Base-by-base conservation (phyloP, 1,140 invertebrate species). In the Tetramorium parvispinum region DNA sequence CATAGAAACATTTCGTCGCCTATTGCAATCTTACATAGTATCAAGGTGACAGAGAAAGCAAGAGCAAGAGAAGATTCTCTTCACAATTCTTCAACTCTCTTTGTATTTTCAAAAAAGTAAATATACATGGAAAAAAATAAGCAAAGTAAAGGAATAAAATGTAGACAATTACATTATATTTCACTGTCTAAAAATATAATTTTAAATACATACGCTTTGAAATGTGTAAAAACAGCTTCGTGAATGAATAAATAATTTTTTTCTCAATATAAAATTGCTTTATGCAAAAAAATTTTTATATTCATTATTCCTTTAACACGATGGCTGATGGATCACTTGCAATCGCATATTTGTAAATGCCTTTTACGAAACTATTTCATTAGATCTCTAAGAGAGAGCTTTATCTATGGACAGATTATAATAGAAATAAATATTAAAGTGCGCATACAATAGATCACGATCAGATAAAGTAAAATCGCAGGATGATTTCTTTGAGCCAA, bases 1-100 rank as follows among this genome's bases (percentile, higher is more conserved):
- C 75, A n/a, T 18, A 46, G 43, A 24, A 86, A 75, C 75, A 86
- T 89, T 88, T 79, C 51, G 51, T 85, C 70, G 82, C 71, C 27
- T 66, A 40, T 77, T 27, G 40, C 61, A 77, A 85, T 85, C 49
- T 88, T 68, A 46, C 18, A 10, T 43, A 8, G 11, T 13, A 61
- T 3, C 37, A 49, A 85, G 43, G 13, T 51, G n/a, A 65, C 13
- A 51, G 10, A 76, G 13, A 40, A 10, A 40, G n/a, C 4, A 8
- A 65, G 1, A 65, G 32, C 16, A n/a, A 6, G 18, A 66, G 32
- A 43, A 66, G 10, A 66, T 40, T 43, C 37, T 40, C 4, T 21
- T n/a, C 16, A 11, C 10, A 43, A 21, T 4, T 40, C 32, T 11
- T 2, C n/a, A 21, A 43, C n/a, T 40, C 32, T 11, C 4, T 66